Evolutionary conservation across 2,888 invertebrate genomes (phyloP), one percentile per base, ranked within the genome.

Genomic region (Mesorhabditis belari): DNA sequence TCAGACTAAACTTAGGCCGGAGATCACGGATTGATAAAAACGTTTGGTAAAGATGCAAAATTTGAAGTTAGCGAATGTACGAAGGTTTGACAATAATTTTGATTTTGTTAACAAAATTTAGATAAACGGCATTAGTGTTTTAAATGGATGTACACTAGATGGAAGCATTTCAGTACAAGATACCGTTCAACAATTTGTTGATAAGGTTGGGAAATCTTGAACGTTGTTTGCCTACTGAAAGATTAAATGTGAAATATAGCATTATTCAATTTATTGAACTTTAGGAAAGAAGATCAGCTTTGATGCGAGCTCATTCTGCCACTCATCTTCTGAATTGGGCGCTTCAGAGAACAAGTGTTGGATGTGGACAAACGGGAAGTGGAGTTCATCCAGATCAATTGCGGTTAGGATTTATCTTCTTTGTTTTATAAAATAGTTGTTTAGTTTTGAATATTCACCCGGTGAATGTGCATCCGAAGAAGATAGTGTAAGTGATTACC

Each of bases 231-330:
- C n/a, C n/a, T n/a, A n/a, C n/a, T n/a, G n/a, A n/a, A n/a, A n/a
- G n/a, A n/a, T n/a, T n/a, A n/a, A n/a, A n/a, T n/a, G n/a, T n/a
- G n/a, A n/a, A n/a, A n/a, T n/a, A n/a, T n/a, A n/a, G n/a, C n/a
- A n/a, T n/a, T n/a, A n/a, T n/a, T n/a, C n/a, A n/a, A n/a, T n/a
- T n/a, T n/a, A n/a, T n/a, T n/a, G n/a, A n/a, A n/a, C n/a, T 57
- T 19, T 12, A 59, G 49, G 51, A 55, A 9, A 21, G 62, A 44
- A 58, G 69, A 27, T 26, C 23, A 23, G 65, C 57, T 17, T 49
- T 69, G 61, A 69, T 69, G 69, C 62, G 65, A 54, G 63, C 69
- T n/a, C 69, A 69, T 56, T 62, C 69, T 44, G 63, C 65, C 17
- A 69, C 69, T 25, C 69, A 69, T 62, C 53, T 69, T 28, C 62